phyloP scores from a whole-genome alignment of 2,113 vertebrate species.

The Hydrolagus affinis region DNA sequence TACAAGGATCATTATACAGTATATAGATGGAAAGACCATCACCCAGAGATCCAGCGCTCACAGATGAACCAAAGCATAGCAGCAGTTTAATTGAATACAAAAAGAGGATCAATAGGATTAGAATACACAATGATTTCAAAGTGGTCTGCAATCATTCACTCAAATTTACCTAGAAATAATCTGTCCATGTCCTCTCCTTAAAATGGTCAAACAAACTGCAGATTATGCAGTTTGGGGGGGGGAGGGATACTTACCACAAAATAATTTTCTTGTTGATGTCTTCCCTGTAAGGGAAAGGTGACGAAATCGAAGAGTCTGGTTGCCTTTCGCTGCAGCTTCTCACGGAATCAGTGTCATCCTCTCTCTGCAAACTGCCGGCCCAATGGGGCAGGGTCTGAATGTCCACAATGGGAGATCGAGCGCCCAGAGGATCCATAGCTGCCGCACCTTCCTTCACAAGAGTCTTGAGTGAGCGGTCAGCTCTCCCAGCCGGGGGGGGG shows the following conservation, averaged over 20 bases:
- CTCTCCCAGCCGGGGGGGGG: background rate
- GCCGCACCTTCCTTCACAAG: background rate
- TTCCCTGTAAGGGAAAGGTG: conserved; percentile 78
- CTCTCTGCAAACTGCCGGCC: conserved; percentile 52
- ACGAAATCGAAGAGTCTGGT: conserved; percentile 49
- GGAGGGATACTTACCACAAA: conserved; percentile 68
- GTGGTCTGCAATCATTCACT: no score
- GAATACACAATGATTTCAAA: no score
- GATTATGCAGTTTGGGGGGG: background rate
- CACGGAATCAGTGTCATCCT: conserved; percentile 43
- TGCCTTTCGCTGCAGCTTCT: conserved; percentile 41
- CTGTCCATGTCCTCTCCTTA: no score
- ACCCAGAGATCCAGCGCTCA: no score
- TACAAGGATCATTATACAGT: no score
- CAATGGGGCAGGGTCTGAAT: conserved; percentile 70
- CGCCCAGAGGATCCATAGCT: conserved; percentile 94
- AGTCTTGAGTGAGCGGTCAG: background rate
- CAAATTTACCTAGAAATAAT: no score
- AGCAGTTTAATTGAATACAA: no score
- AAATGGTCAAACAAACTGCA: background rate
- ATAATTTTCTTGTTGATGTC: conserved; percentile 82
- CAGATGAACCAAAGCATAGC: no score
- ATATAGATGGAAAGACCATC: no score
- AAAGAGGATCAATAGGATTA: no score
- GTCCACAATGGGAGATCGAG: conserved; percentile 87